These are phyloP conservation scores for Leguminivora glycinivorella DNA, from an alignment of 1,140 invertebrate species.

Conservation along the genomic window DNA sequence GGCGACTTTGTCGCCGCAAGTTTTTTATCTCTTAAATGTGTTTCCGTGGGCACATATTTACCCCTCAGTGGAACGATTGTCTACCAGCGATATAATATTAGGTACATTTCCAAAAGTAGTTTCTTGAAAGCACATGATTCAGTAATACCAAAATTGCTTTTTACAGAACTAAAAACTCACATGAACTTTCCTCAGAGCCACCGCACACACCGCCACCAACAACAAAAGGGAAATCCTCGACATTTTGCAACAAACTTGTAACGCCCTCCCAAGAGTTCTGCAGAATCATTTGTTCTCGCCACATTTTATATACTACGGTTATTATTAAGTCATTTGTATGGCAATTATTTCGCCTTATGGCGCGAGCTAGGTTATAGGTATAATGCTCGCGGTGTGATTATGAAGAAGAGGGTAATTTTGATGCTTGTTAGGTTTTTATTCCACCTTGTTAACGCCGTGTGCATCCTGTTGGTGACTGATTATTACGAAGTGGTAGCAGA, in stretches of 20 bases:
- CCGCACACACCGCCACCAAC: background rate
- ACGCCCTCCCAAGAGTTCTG: constrained; percentile 5
- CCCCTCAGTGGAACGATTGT: too few species aligned
- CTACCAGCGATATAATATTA: too few species aligned
- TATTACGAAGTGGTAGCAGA: background rate
- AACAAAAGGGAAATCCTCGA: background rate
- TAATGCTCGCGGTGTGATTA: constrained; percentile 16
- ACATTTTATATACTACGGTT: constrained; percentile 24
- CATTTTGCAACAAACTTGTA: constrained; percentile 10
- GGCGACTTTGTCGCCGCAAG: too few species aligned
- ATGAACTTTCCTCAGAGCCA: background rate
- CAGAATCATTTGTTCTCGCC: background rate
- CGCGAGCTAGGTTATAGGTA: background rate
- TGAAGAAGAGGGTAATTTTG: constrained; percentile 12
- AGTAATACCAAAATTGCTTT: too few species aligned
- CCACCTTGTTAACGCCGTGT: constrained; percentile 12
- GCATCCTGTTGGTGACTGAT: constrained; percentile 6
- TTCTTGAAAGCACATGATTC: too few species aligned
- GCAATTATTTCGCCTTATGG: constrained; percentile 9
- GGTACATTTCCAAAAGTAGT: too few species aligned
- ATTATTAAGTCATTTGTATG: constrained; percentile 28
- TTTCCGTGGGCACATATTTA: too few species aligned
- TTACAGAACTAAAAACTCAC: background rate
- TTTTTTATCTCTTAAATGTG: too few species aligned
- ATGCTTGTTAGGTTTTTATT: constrained; percentile 21